phyloP scores from a whole-genome alignment of 2,113 vertebrate species.

The Oenanthe melanoleuca region DNA sequence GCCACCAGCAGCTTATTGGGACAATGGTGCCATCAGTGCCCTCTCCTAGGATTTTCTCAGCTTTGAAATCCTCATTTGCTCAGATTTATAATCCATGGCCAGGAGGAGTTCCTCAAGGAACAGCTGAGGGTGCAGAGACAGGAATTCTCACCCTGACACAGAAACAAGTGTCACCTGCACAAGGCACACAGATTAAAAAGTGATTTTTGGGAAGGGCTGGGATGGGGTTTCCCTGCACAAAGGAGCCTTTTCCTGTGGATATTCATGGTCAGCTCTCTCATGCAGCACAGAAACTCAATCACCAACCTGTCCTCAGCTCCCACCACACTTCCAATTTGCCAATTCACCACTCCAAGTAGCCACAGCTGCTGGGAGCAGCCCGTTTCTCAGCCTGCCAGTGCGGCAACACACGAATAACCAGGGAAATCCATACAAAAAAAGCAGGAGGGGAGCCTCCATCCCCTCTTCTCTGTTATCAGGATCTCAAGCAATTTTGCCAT shows the following conservation, averaged over 20 bases:
- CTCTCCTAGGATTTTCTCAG: background rate
- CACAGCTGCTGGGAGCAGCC: background rate
- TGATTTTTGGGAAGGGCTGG: background rate
- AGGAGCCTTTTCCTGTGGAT: background rate
- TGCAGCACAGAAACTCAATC: background rate
- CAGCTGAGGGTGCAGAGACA: background rate
- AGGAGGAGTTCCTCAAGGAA: background rate
- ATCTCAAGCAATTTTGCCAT: background rate
- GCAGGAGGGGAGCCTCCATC: background rate
- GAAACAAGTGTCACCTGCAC: background rate
- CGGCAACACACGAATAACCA: background rate
- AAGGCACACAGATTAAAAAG: background rate
- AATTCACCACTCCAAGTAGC: background rate
- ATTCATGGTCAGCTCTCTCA: background rate
- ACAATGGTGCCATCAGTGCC: background rate
- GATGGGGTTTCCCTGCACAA: background rate
- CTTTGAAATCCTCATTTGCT: background rate
- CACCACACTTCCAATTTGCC: background rate
- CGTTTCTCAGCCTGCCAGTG: background rate
- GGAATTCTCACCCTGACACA: background rate
- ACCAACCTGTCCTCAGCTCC: background rate
- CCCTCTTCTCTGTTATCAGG: background rate
- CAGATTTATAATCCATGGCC: background rate
- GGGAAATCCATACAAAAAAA: background rate
- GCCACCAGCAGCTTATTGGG: background rate